Base-by-base conservation (phyloP, 2,797 vertebrate species). In the Alca torda region DNA sequence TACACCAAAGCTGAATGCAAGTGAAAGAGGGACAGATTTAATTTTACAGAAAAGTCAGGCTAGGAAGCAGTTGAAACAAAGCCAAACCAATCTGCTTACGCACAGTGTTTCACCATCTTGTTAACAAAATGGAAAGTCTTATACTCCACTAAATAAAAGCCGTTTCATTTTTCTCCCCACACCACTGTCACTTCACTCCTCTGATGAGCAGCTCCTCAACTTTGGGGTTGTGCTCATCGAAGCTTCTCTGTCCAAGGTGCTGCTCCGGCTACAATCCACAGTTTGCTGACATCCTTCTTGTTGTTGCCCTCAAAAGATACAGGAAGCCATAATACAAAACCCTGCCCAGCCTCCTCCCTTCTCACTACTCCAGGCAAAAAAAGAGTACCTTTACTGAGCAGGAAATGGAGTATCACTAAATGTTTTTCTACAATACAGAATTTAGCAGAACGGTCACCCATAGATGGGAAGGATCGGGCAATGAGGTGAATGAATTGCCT, bases 61-160 rank as follows among this genome's bases (percentile, higher is more conserved):
- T 31, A 78, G 76, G 73, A 95, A 90, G 65, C 48, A 86, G 60
- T 0, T 93, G 91, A 93, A 96, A 89, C n/a, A 80, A 89, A 93
- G 93, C 72, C 95, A 96, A 93, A 82, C 41, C 70, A 74, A 92
- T 83, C 50, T 89, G 78, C 78, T 96, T 87, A 61, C 12, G 35
- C 35, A 56, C 18, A 18, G 57, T 59, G 80, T 72, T 92, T 92
- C 45, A 86, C 82, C 33, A 28, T 61, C 75, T 95, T 56, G 60
- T 74, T 87, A 95, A 87, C 56, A 64, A 91, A 96, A 85, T 6
- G 18, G 20, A 4, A 74, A 64, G 64, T 28, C 82, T 90, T 80
- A 28, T 16, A 60, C 13, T 50, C 37, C 53, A 54, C 28, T 48
- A 61, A 83, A 80, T 7, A 80, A 87, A 91, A 1, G 5, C 56